Evolutionary conservation across 1,140 invertebrate genomes (phyloP), one percentile per base, ranked within the genome.

Genomic region (Aphis craccivora): DNA sequence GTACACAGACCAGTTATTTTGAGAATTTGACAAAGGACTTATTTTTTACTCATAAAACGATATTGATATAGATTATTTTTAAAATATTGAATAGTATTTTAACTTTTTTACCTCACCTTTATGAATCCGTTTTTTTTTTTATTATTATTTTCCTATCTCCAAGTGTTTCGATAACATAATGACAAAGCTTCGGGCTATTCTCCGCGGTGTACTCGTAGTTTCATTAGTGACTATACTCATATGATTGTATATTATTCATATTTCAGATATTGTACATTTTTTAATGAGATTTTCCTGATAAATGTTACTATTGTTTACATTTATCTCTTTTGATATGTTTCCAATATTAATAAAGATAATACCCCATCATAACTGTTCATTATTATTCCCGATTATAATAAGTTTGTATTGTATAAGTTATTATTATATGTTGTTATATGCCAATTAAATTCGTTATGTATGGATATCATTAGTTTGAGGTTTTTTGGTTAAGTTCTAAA

Each of bases 171-270:
- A 67, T n/a, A 67, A 67, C n/a, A 67, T n/a, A 14, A 43, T 40
- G 83, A 45, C 40, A 2, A 2, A 25, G 40, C 83, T 11, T 43
- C 11, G 30, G 9, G 40, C 43, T 84, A 84, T 40, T 84, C 0
- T 43, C 30, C 3, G 40, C 5, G 5, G 84, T 45, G 25, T 40
- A 76, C 14, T 35, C 1, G 30, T 1, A n/a, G 14, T n/a, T 76
- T 20, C 30, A n/a, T 76, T 76, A 76, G 5, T 76, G 60, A 18
- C 11, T n/a, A 81, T 11, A n/a, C 25, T 2, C 14, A 45, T 14
- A 40, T 30, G 43, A 45, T 86, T 30, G 40, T 86, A 84, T 84
- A 84, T 84, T 48, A 45, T 88, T 88, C 45, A 88, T 48, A 48
- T n/a, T 88, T 48, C 1, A 0, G 14, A 48, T 22, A 48, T 48